Conservation (phyloP, 2,888 invertebrate species). For the Cephus pulcher region DNA sequence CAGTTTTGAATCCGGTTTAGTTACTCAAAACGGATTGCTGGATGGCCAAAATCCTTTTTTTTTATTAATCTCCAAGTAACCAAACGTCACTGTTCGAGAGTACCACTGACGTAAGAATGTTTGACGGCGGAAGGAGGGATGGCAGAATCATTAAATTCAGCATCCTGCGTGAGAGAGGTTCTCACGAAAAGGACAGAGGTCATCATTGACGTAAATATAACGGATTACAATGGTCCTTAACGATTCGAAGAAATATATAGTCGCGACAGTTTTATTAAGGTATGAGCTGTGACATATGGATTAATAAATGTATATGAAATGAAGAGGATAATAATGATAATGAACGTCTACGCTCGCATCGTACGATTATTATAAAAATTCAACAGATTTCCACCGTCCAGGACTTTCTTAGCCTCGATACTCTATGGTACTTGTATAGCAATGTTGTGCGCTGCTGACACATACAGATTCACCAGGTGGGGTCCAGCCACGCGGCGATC, state of each 20-base stretch:
- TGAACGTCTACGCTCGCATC: too few relatives aligned
- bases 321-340: too few relatives aligned
- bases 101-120: conserved; percentile 13
- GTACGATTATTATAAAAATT: too few relatives aligned
- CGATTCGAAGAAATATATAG: too few relatives aligned
- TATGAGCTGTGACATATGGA: too few relatives aligned
- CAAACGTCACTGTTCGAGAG: conserved; percentile 30
- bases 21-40: conserved; percentile 34
- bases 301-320: too few relatives aligned
- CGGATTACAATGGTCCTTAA: too few relatives aligned
- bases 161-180: too few relatives aligned
- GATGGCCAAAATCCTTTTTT: background rate
- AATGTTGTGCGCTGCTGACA: conserved; percentile 61
- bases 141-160: too few relatives aligned
- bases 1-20: conserved; percentile 44
- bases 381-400: conserved; percentile 32
- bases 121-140: conserved; percentile 9
- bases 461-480: conserved; percentile 63
- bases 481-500: conserved; percentile 64
- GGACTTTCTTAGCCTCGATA: conserved; percentile 40
- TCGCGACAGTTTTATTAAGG: too few relatives aligned
- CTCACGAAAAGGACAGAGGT: too few relatives aligned
- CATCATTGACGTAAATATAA: too few relatives aligned
- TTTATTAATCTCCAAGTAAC: conserved; percentile 40
- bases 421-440: conserved; percentile 47